phyloP scores from a whole-genome alignment of 2,113 vertebrate genomes.

The Rhinogobius similis region DNA sequence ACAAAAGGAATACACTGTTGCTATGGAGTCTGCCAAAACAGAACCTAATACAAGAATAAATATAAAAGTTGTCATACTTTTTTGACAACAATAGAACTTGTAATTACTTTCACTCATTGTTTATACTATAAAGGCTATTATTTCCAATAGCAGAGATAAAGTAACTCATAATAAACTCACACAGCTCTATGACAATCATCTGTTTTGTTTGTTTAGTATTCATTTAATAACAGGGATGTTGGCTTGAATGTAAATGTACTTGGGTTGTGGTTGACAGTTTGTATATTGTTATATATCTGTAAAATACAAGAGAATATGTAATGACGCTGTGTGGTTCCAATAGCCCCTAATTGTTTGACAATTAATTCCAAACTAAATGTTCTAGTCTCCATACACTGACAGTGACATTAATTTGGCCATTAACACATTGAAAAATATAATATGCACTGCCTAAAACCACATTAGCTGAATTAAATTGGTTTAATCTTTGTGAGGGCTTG shows the following conservation, averaged over 20 bases:
- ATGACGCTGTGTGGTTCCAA: neutral
- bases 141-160: neutral
- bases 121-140: neutral
- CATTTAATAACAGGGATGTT: neutral
- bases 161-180: too few species aligned
- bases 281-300: neutral
- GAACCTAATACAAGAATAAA: neutral
- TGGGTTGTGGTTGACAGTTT: too few species aligned
- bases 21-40: neutral
- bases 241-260: neutral
- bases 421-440: neutral
- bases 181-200: neutral
- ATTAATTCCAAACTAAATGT: neutral
- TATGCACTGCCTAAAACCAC: neutral
- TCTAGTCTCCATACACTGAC: neutral
- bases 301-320: neutral
- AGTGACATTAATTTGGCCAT: conserved; percentile 4
- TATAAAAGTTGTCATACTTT: neutral
- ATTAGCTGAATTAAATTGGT: conserved; percentile 2
- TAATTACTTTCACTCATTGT: neutral
- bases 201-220: neutral
- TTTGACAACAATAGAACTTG: neutral
- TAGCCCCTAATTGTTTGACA: neutral
- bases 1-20: neutral
- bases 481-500: neutral